These are phyloP conservation scores for Seriola rivoliana DNA, from an alignment of 2,113 vertebrate genomes.

Conservation along the genomic window DNA sequence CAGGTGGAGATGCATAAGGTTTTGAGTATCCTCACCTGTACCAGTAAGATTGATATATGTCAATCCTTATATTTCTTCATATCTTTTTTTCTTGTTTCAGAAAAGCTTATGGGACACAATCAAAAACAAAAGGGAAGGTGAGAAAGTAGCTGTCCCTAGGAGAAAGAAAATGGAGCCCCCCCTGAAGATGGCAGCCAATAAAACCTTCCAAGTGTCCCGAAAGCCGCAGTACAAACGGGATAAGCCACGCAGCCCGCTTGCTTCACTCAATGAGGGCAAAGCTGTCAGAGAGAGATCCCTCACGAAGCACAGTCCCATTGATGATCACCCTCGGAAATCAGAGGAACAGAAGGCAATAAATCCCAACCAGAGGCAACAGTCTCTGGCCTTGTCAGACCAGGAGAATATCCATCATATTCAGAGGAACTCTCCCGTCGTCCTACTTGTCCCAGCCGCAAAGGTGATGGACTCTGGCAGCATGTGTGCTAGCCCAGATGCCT, in stretches of 20 bases:
- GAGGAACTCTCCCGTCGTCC: slow-evolving; percentile 61
- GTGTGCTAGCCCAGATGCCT: slow-evolving; percentile 6
- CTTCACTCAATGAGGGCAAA: slow-evolving; percentile 83
- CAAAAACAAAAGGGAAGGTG: slow-evolving; percentile 85
- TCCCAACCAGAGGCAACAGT: slow-evolving; percentile 64
- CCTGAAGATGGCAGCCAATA: slow-evolving; percentile 83
- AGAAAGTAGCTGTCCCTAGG: slow-evolving; percentile 48
- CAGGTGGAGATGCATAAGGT: too few species aligned
- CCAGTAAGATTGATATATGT: neutral
- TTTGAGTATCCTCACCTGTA: too few species aligned
- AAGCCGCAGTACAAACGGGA: slow-evolving; percentile 77
- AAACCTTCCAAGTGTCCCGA: slow-evolving; percentile 87
- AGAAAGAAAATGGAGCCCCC: slow-evolving; percentile 65
- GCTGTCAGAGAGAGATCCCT: slow-evolving; percentile 29
- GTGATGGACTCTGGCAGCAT: slow-evolving; percentile 10
- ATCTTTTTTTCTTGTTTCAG: slow-evolving; percentile 79
- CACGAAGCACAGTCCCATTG: neutral
- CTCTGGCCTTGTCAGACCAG: slow-evolving; percentile 69
- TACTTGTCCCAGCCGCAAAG: slow-evolving; percentile 62
- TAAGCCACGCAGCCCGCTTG: slow-evolving; percentile 86
- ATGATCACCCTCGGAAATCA: slow-evolving; percentile 42
- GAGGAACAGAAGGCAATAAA: slow-evolving; percentile 58
- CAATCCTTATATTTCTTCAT: neutral
- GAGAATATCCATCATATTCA: slow-evolving; percentile 55
- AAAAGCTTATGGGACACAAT: slow-evolving; percentile 91